Conservation (phyloP, 1,140 invertebrate species). For the Leptopilina clavipes region DNA sequence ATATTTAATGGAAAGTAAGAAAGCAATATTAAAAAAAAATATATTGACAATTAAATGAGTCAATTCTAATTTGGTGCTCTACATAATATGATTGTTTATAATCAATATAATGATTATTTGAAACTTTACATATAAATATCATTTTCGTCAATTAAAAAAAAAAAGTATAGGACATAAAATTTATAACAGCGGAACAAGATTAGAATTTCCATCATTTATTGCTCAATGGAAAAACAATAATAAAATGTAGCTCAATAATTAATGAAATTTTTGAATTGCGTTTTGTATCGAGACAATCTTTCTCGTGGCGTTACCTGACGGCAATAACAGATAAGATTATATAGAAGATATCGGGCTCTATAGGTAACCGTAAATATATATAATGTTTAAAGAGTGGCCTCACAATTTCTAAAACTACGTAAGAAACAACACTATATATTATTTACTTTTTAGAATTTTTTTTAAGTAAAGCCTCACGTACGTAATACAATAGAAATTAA, state of each 20-base stretch:
- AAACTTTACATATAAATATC: not conserved
- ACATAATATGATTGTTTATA: too few relatives aligned
- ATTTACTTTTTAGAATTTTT: too few relatives aligned
- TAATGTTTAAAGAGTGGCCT: conserved; percentile 18
- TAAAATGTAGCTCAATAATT: conserved; percentile 28
- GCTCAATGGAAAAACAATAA: conserved; percentile 54
- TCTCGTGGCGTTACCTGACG: conserved; percentile 30
- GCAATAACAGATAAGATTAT: conserved; percentile 35
- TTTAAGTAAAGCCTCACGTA: too few relatives aligned
- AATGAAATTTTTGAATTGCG: conserved; percentile 59
- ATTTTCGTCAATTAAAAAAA: not conserved
- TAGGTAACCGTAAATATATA: not conserved
- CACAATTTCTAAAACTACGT: not conserved
- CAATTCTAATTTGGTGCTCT: too few relatives aligned
- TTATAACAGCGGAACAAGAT: conserved; percentile 2
- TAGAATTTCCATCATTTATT: conserved; percentile 38
- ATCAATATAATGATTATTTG: not conserved
- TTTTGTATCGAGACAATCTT: conserved; percentile 68
- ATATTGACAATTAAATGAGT: too few relatives aligned
- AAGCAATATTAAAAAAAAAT: too few relatives aligned
- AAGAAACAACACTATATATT: not conserved
- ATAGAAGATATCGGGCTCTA: not conserved
- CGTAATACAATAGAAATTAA: too few relatives aligned
- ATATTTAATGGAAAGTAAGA: too few relatives aligned
- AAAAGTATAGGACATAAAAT: not conserved